These are phyloP conservation scores for Platycercus adscitus DNA, from an alignment of 2,113 vertebrate genomes.

Conservation along the genomic window DNA sequence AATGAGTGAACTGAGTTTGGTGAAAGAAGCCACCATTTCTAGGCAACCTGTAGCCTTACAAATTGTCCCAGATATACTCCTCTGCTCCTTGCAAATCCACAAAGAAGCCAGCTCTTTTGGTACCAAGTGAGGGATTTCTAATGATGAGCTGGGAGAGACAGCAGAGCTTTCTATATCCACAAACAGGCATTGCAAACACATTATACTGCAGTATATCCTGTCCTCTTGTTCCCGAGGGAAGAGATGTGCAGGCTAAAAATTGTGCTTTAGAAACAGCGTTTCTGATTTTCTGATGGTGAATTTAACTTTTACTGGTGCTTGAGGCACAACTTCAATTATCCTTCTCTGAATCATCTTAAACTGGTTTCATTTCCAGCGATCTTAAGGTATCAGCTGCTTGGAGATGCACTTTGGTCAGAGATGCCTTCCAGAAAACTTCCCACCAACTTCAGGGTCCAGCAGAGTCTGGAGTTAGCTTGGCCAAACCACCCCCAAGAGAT, in stretches of 20 bases:
- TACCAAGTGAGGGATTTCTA: background rate
- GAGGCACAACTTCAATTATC: conserved; percentile 51
- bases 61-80: background rate
- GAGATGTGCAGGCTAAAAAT: background rate
- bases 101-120: background rate
- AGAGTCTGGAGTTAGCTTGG: background rate
- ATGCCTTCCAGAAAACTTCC: background rate
- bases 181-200: background rate
- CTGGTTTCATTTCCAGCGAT: conserved; percentile 10
- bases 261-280: background rate
- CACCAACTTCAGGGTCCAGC: background rate
- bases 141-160: background rate
- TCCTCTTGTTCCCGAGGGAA: background rate
- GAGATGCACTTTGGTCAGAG: background rate
- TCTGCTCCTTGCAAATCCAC: background rate
- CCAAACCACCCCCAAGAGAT: background rate
- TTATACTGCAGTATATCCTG: background rate
- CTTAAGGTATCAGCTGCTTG: background rate
- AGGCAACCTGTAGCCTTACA: background rate
- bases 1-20: background rate
- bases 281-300: background rate
- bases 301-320: background rate
- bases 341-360: background rate
- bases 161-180: background rate
- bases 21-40: background rate